Conservation (phyloP, 2,113 vertebrate species). For the Ranitomeya variabilis region DNA sequence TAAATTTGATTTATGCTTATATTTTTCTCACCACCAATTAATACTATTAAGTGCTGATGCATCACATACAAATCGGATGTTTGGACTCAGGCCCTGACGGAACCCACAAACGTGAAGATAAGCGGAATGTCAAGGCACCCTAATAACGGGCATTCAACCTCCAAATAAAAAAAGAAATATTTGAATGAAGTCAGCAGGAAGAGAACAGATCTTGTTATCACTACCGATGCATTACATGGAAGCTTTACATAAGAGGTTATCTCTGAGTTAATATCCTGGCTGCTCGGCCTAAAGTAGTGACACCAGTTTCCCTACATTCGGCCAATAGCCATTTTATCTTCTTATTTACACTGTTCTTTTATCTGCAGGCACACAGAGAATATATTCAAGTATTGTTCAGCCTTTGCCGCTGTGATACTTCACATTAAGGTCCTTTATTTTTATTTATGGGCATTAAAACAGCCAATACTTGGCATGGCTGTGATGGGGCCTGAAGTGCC, state of each 20-base stretch:
- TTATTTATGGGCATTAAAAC: too few relatives aligned
- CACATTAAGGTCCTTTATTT: background rate
- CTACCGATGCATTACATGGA: background rate
- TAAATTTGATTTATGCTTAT: too few relatives aligned
- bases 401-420: background rate
- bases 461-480: too few relatives aligned
- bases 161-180: background rate
- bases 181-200: background rate
- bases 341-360: background rate
- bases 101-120: too few relatives aligned
- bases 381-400: background rate
- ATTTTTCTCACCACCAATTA: too few relatives aligned
- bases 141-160: too few relatives aligned
- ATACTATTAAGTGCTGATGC: too few relatives aligned
- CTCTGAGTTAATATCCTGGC: slow-evolving; percentile 13
- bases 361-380: background rate
- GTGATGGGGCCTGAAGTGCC: too few relatives aligned
- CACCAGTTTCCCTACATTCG: background rate
- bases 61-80: too few relatives aligned
- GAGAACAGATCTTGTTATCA: background rate
- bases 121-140: too few relatives aligned
- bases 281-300: background rate
- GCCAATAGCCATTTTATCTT: too few relatives aligned
- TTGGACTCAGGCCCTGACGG: too few relatives aligned
- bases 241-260: slow-evolving; percentile 22